phyloP scores from a whole-genome alignment of 2,888 invertebrate species.

The Graphium colonna region DNA sequence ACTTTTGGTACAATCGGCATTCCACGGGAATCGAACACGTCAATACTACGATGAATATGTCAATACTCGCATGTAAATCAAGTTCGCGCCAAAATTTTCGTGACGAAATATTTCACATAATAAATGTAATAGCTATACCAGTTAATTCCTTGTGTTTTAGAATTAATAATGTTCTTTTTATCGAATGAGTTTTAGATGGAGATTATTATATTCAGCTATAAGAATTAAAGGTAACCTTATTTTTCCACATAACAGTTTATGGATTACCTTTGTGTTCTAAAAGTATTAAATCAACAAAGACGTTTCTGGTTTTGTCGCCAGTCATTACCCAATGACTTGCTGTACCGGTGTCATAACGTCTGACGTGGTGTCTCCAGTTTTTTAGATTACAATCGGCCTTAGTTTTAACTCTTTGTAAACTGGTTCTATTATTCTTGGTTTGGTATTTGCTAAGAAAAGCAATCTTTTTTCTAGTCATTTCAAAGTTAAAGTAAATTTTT shows the following conservation, averaged over 20 bases:
- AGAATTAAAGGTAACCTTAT: too few relatives aligned
- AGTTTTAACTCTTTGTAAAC: conserved; percentile 2
- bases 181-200: too few relatives aligned
- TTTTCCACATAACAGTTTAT: too few relatives aligned
- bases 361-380: conserved; percentile 4
- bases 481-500: too few relatives aligned
- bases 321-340: background rate
- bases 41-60: background rate
- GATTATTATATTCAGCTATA: too few relatives aligned
- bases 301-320: background rate
- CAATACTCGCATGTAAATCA: background rate
- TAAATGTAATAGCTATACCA: too few relatives aligned
- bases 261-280: background rate
- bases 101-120: too few relatives aligned
- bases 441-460: too few relatives aligned
- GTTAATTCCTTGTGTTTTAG: too few relatives aligned
- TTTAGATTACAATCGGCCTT: conserved; percentile 10
- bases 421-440: background rate
- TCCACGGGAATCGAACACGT: background rate
- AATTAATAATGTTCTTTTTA: too few relatives aligned
- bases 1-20: conserved; percentile 37
- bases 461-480: too few relatives aligned
- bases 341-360: conserved; percentile 5
- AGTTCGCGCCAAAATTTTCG: conserved; percentile 17
- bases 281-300: background rate